Evolutionary conservation across 2,113 vertebrate species (phyloP), one percentile per base, ranked within the genome.

Genomic region (Mobula hypostoma): DNA sequence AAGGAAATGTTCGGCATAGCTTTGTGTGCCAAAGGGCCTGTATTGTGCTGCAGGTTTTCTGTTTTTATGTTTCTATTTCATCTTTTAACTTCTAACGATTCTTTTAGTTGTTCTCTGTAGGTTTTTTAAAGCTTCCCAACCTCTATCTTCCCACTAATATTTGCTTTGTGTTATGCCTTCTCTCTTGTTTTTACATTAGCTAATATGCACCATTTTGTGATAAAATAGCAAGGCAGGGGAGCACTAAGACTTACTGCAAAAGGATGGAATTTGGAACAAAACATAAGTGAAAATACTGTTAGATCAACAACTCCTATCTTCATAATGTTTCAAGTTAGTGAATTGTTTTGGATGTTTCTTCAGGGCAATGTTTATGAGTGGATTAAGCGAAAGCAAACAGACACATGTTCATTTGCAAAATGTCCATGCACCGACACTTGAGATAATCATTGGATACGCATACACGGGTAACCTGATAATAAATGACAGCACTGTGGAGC

Each of bases 291-390:
- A 74, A 27, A 4, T 77, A 56, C 9, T 76, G 70, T 66, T 94
- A 58, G 17, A 15, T 32, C 12, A 11, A 14, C 63, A 82, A 21
- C 79, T 80, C 5, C 21, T 12, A 12, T 79, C 1, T 61, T 66
- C n/a, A 63, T 56, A 7, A 9, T 74, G 15, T 56, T 94, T 66
- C 24, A 36, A 24, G 7, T 2, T 32, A 78, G 19, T 94, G 12
- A 83, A 83, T 70, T 79, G 91, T 68, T 19, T 80, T 12, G n/a
- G 76, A 66, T 40, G 87, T 91, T 85, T 94, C 58, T 56, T 72
- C 94, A 99, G 99, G 96, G 99, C 99, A 63, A 99, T 99, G 99
- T 99, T 99, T 96, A 98, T 99, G 99, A 98, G 98, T 0, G 98
- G 99, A 95, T 97, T 99, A 19, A 99, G 99, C 6, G 99, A 99